Base-by-base conservation (phyloP, 2,113 vertebrate species). In the Gallinago jamesoni region DNA sequence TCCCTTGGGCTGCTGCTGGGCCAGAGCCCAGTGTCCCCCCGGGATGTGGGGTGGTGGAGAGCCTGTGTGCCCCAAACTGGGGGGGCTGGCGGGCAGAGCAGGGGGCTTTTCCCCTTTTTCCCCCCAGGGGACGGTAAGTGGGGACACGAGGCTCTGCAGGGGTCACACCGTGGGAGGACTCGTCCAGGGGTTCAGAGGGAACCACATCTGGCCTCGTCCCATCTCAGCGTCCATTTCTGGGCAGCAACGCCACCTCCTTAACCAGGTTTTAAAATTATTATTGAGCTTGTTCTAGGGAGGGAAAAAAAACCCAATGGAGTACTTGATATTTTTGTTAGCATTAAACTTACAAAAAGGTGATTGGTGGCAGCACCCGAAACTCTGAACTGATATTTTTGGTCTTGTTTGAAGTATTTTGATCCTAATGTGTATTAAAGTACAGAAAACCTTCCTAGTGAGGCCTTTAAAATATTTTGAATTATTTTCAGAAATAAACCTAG, bases 141-240 rank as follows among this genome's bases (percentile, higher is more conserved):
- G 52, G 43, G 11, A 64, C 50, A 5, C 12, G 0, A 19, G 1
- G 1, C 10, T 59, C 64, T 9, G 6, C 0, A 1, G 56, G 31
- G 19, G 5, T 57, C 33, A 8, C 6, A 2, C n/a, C 7, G 16
- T 80, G 41, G 47, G 37, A 55, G 22, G 60, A 14, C 15, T 31
- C 4, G 50, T 8, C 52, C 39, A 47, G 52, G 22, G 14, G 48
- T 83, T 76, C 43, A 67, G 27, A 53, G 35, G 25, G 60, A 59
- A 37, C 27, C 6, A 37, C 18, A 31, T 37, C 31, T 70, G 37
- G 6, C 35, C 13, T 87, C 0, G 0, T 50, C 33, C 20, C 28
- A 19, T 15, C 22, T 56, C 64, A 76, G 55, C 23, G 27, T 43
- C 41, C 56, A 20, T 39, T 52, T 28, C 12, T 14, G 31, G 35